Evolutionary conservation across 2,113 vertebrate genomes (phyloP).

Genomic region (Mirza zaza): DNA sequence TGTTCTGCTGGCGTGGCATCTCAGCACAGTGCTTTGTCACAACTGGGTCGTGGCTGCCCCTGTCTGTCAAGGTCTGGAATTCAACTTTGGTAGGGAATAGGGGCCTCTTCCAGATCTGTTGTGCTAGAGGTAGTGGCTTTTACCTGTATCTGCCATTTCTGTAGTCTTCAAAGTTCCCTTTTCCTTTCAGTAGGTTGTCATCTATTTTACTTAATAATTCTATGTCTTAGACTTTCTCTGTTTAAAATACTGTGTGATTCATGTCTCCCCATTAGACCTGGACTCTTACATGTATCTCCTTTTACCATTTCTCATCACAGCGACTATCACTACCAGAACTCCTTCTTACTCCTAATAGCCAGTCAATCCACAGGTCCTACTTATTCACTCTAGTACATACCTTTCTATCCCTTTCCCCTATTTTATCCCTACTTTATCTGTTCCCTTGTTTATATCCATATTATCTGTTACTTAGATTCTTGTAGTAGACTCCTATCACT

Average conservation of each 20-base stretch:
- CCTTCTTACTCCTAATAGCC: background rate
- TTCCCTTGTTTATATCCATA: background rate
- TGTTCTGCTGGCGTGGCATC: background rate
- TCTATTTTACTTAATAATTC: background rate
- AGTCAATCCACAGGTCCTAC: background rate
- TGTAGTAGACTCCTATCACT: background rate
- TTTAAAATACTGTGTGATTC: background rate
- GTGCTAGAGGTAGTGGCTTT: background rate
- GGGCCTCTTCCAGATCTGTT: background rate
- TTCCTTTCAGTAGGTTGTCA: background rate
- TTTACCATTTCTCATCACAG: background rate
- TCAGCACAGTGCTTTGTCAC: background rate
- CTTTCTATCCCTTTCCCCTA: background rate
- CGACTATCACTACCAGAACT: background rate
- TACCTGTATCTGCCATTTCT: background rate
- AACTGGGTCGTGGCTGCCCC: background rate
- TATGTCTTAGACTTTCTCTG: background rate
- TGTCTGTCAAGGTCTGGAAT: background rate
- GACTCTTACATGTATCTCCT: background rate
- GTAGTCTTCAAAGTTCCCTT: background rate
- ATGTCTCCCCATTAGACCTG: background rate
- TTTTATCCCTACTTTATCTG: background rate
- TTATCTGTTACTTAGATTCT: background rate
- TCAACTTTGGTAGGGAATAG: background rate
- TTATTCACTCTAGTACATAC: background rate